phyloP scores from a whole-genome alignment of 92 coral and sea anemone species.

The Siderastrea siderea region DNA sequence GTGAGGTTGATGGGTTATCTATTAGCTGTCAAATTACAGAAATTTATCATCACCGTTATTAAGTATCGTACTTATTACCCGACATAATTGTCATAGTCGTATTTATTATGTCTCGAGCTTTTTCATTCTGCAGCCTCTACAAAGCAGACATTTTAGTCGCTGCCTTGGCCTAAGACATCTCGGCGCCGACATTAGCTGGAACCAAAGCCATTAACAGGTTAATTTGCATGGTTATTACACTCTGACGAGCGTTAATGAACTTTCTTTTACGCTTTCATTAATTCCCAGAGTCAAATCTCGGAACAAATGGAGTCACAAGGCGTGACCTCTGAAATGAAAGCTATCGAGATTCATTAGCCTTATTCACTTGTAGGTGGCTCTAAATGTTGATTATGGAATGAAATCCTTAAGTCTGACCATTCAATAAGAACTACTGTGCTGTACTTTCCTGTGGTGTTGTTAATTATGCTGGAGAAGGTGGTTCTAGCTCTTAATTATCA shows the following conservation, averaged over 20 bases:
- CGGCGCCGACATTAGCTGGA: slow-evolving; percentile 29
- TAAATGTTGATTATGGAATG: not conserved
- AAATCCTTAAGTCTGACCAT: not conserved
- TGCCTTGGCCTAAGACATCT: slow-evolving; percentile 2
- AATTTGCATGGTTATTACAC: slow-evolving; percentile 18
- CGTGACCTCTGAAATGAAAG: not conserved
- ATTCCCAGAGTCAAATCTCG: not conserved
- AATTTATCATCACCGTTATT: not conserved
- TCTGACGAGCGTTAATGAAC: slow-evolving; percentile 22
- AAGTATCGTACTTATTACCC: not conserved
- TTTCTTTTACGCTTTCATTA: slow-evolving; percentile 5
- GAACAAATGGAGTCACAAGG: not conserved
- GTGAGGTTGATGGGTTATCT: not conserved
- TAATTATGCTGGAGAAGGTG: too few relatives aligned
- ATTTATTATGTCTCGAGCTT: too few relatives aligned
- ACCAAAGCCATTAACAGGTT: slow-evolving; percentile 18
- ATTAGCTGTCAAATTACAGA: not conserved
- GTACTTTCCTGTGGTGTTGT: too few relatives aligned
- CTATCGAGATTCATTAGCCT: not conserved
- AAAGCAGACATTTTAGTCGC: not conserved
- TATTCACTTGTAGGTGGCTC: not conserved
- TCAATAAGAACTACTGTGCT: not conserved
- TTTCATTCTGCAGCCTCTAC: not conserved
- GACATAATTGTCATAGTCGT: not conserved
- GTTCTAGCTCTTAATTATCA: too few relatives aligned